phyloP scores from a whole-genome alignment of 2,113 vertebrate species.

The Platichthys stellatus region DNA sequence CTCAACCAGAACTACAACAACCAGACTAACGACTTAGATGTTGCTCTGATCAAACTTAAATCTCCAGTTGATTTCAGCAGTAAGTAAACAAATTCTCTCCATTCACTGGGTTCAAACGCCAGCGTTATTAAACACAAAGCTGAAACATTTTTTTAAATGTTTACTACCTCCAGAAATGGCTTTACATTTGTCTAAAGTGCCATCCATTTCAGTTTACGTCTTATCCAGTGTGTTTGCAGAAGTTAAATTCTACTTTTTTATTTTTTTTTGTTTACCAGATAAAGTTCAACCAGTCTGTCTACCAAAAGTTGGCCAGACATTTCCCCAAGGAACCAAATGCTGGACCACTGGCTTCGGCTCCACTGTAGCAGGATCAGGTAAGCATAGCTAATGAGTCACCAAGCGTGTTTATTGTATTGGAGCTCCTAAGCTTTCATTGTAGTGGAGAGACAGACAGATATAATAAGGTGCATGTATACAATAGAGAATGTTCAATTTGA shows the following conservation, averaged over 20 bases:
- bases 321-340: slow-evolving; percentile 80
- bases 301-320: slow-evolving; percentile 82
- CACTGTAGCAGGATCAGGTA: slow-evolving; percentile 62
- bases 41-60: slow-evolving; percentile 86
- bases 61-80: slow-evolving; percentile 80
- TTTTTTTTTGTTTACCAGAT: slow-evolving; percentile 73
- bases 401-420: background rate
- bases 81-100: slow-evolving; percentile 64
- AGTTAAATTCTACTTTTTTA: background rate
- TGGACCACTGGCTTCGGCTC: slow-evolving; percentile 93
- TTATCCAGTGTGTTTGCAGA: background rate
- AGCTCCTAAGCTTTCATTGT: background rate
- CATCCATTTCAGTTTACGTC: too few species aligned
- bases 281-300: slow-evolving; percentile 88
- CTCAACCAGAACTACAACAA: slow-evolving; percentile 85
- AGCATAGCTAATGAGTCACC: background rate
- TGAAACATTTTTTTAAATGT: too few species aligned
- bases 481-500: too few species aligned
- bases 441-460: too few species aligned
- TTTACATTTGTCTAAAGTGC: background rate
- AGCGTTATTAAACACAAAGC: background rate
- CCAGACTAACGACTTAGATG: slow-evolving; percentile 84
- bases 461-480: background rate
- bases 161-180: background rate
- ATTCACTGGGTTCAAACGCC: background rate